phyloP scores from a whole-genome alignment of 1,140 invertebrate species.

The Vanessa tameamea region DNA sequence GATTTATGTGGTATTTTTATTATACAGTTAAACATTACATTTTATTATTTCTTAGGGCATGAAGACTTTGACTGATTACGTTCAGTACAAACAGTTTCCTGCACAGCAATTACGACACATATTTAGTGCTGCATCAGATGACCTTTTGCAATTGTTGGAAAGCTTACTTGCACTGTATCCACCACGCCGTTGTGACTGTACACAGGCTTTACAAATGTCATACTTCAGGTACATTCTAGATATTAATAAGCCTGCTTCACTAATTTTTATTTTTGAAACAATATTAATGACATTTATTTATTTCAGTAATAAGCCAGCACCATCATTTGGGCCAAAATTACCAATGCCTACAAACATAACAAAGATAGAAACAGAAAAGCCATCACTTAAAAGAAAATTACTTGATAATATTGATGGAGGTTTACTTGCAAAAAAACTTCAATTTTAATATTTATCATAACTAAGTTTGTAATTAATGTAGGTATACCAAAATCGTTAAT shows the following conservation, averaged over 20 bases:
- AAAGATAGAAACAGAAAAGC: conserved; percentile 83
- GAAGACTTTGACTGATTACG: conserved; percentile 93
- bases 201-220: conserved; percentile 89
- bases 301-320: conserved; percentile 92
- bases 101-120: conserved; percentile 93
- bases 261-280: neutral
- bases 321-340: conserved; percentile 89
- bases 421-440: conserved; percentile 84
- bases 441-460: conserved; percentile 77
- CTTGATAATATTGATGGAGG: conserved; percentile 86
- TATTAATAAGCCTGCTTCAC: neutral
- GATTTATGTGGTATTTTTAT: neutral
- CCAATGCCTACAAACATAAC: conserved; percentile 87
- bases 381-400: conserved; percentile 88
- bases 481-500: neutral
- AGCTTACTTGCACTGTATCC: conserved; percentile 93
- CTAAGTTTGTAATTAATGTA: conserved; percentile 2
- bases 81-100: conserved; percentile 94
- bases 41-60: conserved; percentile 82
- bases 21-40: conserved; percentile 7
- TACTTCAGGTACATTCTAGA: conserved; percentile 86
- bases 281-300: conserved; percentile 23
- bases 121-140: conserved; percentile 97
- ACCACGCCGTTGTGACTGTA: conserved; percentile 89
- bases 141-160: conserved; percentile 93